phyloP scores from a whole-genome alignment of 2,888 invertebrate genomes.

The Cephus runcator region DNA sequence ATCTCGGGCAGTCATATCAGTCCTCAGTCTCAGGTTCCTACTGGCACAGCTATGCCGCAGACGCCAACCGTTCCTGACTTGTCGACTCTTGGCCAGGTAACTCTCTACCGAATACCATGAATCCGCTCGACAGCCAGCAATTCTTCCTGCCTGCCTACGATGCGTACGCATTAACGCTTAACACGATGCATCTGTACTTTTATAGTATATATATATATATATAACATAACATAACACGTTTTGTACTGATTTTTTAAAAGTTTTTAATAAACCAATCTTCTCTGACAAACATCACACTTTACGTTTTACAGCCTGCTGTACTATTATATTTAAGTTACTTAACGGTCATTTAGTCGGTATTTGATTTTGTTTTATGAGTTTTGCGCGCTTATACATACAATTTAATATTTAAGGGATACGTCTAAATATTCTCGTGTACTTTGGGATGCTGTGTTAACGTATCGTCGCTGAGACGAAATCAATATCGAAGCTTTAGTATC shows the following conservation, averaged over 20 bases:
- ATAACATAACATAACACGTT: constrained; percentile 39
- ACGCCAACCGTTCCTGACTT: constrained; percentile 65
- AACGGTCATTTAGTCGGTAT: neutral
- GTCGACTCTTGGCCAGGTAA: constrained; percentile 64
- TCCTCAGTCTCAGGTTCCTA: constrained; percentile 64
- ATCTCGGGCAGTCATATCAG: constrained; percentile 67
- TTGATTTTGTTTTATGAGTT: neutral
- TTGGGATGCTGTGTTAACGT: neutral
- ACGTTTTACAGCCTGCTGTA: constrained; percentile 26
- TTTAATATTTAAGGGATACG: neutral
- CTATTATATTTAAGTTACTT: neutral
- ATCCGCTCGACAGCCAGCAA: constrained; percentile 44
- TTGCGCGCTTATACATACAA: neutral
- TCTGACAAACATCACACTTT: constrained; percentile 34
- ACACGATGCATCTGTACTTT: constrained; percentile 46
- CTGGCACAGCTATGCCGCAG: constrained; percentile 77
- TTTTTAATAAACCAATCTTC: constrained; percentile 27
- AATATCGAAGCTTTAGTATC: neutral
- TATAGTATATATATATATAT: constrained; percentile 14
- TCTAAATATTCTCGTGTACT: neutral
- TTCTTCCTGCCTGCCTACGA: constrained; percentile 40
- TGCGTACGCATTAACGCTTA: constrained; percentile 48
- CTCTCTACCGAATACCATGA: constrained; percentile 63
- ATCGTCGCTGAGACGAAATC: neutral
- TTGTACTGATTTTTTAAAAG: constrained; percentile 37